Evolutionary conservation across 2,113 vertebrate genomes (phyloP).

Genomic region (Protobothrops flavoviridis): DNA sequence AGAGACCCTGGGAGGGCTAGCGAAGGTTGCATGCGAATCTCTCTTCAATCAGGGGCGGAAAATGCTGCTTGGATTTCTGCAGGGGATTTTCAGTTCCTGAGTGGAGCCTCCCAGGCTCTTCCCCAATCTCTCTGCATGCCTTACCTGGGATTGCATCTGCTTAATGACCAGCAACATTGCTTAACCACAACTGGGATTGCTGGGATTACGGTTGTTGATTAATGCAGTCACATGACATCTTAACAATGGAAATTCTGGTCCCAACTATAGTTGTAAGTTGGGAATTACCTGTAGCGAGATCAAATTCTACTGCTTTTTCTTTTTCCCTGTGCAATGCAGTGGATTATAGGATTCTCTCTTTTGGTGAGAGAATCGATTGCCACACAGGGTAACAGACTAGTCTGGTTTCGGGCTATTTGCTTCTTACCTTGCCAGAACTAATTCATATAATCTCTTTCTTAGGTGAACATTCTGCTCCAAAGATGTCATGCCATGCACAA

Average conservation of each 20-base stretch:
- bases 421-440: not conserved
- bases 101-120: not conserved
- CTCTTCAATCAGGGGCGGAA: not conserved
- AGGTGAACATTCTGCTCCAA: not conserved
- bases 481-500: not conserved
- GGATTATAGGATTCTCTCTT: not conserved
- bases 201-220: not conserved
- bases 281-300: not conserved
- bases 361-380: not conserved
- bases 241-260: not conserved
- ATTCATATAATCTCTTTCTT: not conserved
- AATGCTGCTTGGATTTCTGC: not conserved
- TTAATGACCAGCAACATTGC: not conserved
- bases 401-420: not conserved
- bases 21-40: not conserved
- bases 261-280: not conserved
- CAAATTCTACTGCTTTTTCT: not conserved
- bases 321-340: not conserved
- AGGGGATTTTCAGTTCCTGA: not conserved
- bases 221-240: not conserved
- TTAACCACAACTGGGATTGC: not conserved
- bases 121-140: not conserved
- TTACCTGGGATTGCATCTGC: not conserved
- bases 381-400: not conserved
- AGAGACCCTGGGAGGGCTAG: not conserved